These are phyloP conservation scores for Alcis repandata DNA, from an alignment of 2,888 invertebrate genomes.

Conservation along the genomic window DNA sequence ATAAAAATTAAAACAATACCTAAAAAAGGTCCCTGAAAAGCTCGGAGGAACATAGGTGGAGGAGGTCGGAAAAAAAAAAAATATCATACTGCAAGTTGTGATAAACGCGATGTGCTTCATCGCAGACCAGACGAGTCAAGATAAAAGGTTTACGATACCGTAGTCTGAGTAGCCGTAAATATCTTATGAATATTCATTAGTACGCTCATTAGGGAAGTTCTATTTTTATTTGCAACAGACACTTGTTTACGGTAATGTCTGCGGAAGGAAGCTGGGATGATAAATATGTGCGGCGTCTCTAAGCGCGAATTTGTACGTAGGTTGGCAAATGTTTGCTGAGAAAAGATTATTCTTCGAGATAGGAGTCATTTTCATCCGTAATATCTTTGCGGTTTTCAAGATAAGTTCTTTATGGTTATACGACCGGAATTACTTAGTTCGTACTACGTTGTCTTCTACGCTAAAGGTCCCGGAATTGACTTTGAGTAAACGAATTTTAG, in stretches of 20 bases:
- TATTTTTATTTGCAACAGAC: constrained; percentile 46
- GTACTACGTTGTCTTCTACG: neutral
- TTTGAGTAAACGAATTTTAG: no score
- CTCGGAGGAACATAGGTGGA: no score
- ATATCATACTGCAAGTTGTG: no score
- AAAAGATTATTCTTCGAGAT: constrained; percentile 12
- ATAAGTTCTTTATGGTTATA: neutral
- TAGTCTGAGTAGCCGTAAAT: constrained; percentile 52
- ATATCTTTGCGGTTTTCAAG: constrained; percentile 6
- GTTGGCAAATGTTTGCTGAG: constrained; percentile 23
- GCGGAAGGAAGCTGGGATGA: constrained; percentile 34
- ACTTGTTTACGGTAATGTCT: constrained; percentile 38
- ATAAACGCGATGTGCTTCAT: no score
- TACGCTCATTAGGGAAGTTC: constrained; percentile 54
- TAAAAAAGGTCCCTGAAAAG: no score
- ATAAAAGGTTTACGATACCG: neutral
- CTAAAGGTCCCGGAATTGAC: neutral
- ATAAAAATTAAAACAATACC: no score
- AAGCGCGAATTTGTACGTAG: constrained; percentile 17
- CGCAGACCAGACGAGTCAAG: no score
- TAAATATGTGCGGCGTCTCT: constrained; percentile 33
- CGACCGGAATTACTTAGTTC: neutral
- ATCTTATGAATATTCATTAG: constrained; percentile 58
- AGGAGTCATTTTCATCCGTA: constrained; percentile 12
- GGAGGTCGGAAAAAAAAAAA: no score